These are phyloP conservation scores for Clostera curtula DNA, from an alignment of 2,888 invertebrate genomes.

Conservation along the genomic window DNA sequence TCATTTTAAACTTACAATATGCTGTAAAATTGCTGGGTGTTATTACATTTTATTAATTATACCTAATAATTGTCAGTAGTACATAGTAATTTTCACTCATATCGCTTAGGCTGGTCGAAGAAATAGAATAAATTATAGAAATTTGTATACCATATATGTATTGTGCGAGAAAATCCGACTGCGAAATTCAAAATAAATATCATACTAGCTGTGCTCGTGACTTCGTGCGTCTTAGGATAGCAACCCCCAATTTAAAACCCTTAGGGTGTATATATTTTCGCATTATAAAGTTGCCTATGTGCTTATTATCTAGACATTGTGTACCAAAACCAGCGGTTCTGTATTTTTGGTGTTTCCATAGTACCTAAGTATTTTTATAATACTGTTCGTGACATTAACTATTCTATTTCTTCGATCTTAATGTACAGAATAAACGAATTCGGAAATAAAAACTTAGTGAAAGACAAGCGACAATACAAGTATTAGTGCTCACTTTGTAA, in stretches of 20 bases:
- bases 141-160: constrained; percentile 3
- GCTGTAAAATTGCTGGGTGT: constrained; percentile 42
- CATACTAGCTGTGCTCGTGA: too few relatives aligned
- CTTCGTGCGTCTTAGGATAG: too few relatives aligned
- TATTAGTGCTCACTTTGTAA: constrained; percentile 56
- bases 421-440: constrained; percentile 32
- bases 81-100: constrained; percentile 27
- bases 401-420: constrained; percentile 15
- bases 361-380: neutral
- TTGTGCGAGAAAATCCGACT: too few relatives aligned
- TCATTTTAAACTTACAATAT: constrained; percentile 10
- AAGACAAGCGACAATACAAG: constrained; percentile 61
- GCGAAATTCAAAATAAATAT: too few relatives aligned
- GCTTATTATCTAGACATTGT: too few relatives aligned
- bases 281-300: too few relatives aligned
- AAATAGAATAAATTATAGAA: constrained; percentile 11
- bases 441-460: constrained; percentile 32
- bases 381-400: neutral
- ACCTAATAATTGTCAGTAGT: constrained; percentile 34
- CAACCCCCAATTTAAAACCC: too few relatives aligned
- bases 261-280: too few relatives aligned
- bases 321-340: too few relatives aligned
- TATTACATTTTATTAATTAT: constrained; percentile 23
- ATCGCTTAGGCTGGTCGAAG: constrained; percentile 12
- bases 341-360: too few relatives aligned